Conservation (phyloP, 2,888 invertebrate genomes). For the Baccha elongata region DNA sequence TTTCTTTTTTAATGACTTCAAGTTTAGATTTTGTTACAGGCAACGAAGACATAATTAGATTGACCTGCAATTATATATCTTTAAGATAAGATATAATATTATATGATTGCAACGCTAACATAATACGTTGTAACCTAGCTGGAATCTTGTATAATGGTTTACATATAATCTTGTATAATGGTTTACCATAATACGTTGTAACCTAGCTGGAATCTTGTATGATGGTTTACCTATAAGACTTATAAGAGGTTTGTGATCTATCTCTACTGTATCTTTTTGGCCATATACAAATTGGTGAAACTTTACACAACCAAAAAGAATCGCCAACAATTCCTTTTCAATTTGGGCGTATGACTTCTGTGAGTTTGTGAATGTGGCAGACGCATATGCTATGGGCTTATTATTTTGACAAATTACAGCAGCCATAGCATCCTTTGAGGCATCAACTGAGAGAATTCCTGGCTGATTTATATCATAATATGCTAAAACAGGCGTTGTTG, state of each 20-base stretch:
- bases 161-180: no score
- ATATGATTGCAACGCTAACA: constrained; percentile 78
- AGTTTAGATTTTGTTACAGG: constrained; percentile 27
- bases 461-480: constrained; percentile 66
- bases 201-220: constrained; percentile 95
- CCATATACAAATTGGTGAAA: constrained; percentile 75
- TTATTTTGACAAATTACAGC: constrained; percentile 44
- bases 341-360: constrained; percentile 51
- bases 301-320: constrained; percentile 76
- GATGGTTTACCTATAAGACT: constrained; percentile 89
- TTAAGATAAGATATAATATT: constrained; percentile 24
- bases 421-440: constrained; percentile 59
- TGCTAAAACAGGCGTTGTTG: constrained; percentile 46
- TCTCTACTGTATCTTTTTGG: constrained; percentile 34
- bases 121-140: constrained; percentile 97
- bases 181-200: constrained; percentile 91
- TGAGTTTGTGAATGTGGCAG: constrained; percentile 25
- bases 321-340: constrained; percentile 77
- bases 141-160: constrained; percentile 94
- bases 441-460: constrained; percentile 66
- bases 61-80: constrained; percentile 24
- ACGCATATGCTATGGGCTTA: constrained; percentile 47
- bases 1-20: constrained; percentile 23
- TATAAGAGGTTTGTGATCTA: constrained; percentile 57
- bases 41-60: constrained; percentile 28